Evolutionary conservation across 35 echinoderm and acorn worm species (phyloP).

Genomic region (Lytechinus pictus): DNA sequence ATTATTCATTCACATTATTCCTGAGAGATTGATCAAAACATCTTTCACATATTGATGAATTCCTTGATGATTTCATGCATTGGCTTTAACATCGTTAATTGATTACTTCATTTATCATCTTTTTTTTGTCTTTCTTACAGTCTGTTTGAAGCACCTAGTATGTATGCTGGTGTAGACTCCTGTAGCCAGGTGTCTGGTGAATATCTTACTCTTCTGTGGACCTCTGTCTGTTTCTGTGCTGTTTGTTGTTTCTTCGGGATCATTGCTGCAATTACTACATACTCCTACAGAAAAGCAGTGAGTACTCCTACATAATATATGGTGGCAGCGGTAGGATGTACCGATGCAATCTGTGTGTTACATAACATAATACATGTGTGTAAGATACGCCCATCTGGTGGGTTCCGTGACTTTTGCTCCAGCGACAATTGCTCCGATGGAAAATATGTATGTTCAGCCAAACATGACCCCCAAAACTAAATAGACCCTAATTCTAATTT

Average conservation of each 20-base stretch:
- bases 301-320: background rate
- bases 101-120: background rate
- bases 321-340: slow-evolving; percentile 22
- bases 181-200: slow-evolving; percentile 39
- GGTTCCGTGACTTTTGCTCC: no score
- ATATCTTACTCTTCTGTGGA: slow-evolving; percentile 62
- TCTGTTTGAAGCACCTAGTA: slow-evolving; percentile 52
- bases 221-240: slow-evolving; percentile 50
- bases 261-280: slow-evolving; percentile 8
- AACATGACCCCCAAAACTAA: no score
- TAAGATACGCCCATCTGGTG: no score
- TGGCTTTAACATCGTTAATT: background rate
- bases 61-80: background rate
- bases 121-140: background rate
- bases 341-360: no score
- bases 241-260: slow-evolving; percentile 35
- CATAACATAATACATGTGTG: no score
- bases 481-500: no score
- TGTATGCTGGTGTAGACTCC: slow-evolving; percentile 58
- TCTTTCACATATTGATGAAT: background rate
- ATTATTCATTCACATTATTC: no score
- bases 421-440: no score
- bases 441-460: no score
- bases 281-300: slow-evolving; percentile 41
- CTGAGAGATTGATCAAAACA: no score